phyloP scores from a whole-genome alignment of 2,113 vertebrate species.

The Epinephelus moara region DNA sequence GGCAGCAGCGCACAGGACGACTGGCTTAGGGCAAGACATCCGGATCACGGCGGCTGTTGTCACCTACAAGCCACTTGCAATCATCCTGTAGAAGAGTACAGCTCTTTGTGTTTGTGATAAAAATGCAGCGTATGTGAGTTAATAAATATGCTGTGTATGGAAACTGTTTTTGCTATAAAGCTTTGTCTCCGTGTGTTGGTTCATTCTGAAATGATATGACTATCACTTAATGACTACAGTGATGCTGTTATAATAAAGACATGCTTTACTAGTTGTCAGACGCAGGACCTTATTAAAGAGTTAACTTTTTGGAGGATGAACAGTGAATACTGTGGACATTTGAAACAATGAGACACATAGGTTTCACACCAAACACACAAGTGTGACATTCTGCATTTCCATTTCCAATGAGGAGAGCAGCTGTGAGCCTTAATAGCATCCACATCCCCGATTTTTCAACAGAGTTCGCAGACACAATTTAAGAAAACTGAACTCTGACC shows the following conservation, averaged over 20 bases:
- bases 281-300: background rate
- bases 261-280: background rate
- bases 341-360: background rate
- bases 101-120: conserved; percentile 24
- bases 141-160: conserved; percentile 18
- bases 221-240: background rate
- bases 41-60: conserved; percentile 66
- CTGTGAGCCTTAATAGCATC: background rate
- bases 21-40: conserved; percentile 74
- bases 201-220: background rate
- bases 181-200: background rate
- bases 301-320: background rate
- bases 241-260: background rate
- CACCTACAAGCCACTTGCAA: conserved; percentile 39
- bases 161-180: background rate
- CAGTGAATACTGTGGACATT: background rate
- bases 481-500: background rate
- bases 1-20: conserved; percentile 49
- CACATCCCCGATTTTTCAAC: background rate
- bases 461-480: background rate
- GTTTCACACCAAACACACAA: background rate
- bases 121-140: conserved; percentile 15
- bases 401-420: background rate
- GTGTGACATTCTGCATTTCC: background rate
- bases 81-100: conserved; percentile 58